Evolutionary conservation across 2,888 invertebrate species (phyloP).

Genomic region (Hypena proboscidalis): DNA sequence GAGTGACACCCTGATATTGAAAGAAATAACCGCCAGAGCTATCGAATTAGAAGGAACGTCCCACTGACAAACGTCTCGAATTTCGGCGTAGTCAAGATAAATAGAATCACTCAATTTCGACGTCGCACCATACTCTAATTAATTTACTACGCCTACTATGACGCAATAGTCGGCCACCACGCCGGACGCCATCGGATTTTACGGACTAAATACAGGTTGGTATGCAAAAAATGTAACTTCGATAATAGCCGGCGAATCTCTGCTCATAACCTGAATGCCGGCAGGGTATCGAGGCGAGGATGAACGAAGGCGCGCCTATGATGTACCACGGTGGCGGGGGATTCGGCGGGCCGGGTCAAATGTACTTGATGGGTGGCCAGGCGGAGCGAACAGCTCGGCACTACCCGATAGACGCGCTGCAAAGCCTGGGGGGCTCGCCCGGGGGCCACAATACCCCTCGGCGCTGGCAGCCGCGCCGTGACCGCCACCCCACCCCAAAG

Average conservation of each 20-base stretch:
- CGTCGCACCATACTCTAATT: constrained; percentile 64
- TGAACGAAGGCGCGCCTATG: constrained; percentile 75
- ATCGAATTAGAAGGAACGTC: constrained; percentile 61
- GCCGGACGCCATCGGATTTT: constrained; percentile 57
- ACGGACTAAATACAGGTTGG: constrained; percentile 66
- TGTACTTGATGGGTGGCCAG: constrained; percentile 64
- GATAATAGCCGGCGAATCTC: constrained; percentile 41
- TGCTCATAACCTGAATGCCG: constrained; percentile 43
- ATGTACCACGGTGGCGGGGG: constrained; percentile 72
- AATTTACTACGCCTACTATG: constrained; percentile 72
- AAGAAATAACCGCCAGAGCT: constrained; percentile 53
- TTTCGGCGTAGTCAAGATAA: constrained; percentile 72
- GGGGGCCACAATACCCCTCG: constrained; percentile 56
- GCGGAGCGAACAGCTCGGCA: constrained; percentile 63
- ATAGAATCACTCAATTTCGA: constrained; percentile 66
- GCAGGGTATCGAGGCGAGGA: constrained; percentile 56
- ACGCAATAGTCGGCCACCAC: constrained; percentile 67
- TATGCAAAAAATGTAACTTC: constrained; percentile 44
- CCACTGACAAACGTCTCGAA: constrained; percentile 73
- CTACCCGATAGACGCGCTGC: constrained; percentile 66
- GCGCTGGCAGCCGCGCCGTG: constrained; percentile 64
- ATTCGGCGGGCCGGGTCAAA: constrained; percentile 62
- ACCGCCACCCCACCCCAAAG: constrained; percentile 54
- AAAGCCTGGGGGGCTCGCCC: constrained; percentile 51
- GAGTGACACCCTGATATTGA: constrained; percentile 63